A percentile compares a stretch with the other conserved stretches of the same genome.
These are phyloP conservation scores for Barnardius zonarius DNA, from an alignment of 2,113 vertebrate species.

Conservation along the genomic window DNA sequence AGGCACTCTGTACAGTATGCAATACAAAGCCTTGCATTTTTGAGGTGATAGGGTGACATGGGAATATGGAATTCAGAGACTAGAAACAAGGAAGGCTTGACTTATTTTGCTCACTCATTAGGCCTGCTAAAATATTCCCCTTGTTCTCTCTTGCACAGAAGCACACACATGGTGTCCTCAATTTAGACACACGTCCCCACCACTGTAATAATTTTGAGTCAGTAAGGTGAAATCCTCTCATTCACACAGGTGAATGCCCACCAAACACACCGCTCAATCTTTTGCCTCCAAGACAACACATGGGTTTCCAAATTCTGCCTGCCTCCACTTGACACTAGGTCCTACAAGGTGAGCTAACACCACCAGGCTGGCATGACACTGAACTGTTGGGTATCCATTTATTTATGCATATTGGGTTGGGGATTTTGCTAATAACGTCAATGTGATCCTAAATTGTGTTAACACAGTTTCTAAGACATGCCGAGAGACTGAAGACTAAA, in stretches of 20 bases:
- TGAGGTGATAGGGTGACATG: not conserved
- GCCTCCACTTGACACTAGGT: not conserved
- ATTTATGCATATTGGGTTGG: not conserved
- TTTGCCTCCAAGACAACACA: not conserved
- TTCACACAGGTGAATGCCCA: not conserved
- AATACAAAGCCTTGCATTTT: not conserved
- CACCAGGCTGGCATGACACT: not conserved
- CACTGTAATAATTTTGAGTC: not conserved
- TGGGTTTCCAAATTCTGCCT: not conserved
- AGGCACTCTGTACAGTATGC: not conserved
- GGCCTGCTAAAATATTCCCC: not conserved
- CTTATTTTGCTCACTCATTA: not conserved
- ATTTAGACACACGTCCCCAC: not conserved
- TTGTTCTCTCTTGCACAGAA: not conserved
- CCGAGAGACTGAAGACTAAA: not conserved
- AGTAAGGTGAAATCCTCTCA: not conserved
- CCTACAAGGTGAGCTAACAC: not conserved
- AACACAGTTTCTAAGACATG: not conserved
- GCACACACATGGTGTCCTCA: not conserved
- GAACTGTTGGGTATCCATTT: not conserved
- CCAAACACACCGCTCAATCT: not conserved
- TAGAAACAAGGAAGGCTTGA: not conserved
- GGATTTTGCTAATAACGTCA: not conserved
- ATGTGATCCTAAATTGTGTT: not conserved
- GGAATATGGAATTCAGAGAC: not conserved